These are phyloP conservation scores for Naja naja DNA, from an alignment of 2,113 vertebrate species.

Conservation along the genomic window DNA sequence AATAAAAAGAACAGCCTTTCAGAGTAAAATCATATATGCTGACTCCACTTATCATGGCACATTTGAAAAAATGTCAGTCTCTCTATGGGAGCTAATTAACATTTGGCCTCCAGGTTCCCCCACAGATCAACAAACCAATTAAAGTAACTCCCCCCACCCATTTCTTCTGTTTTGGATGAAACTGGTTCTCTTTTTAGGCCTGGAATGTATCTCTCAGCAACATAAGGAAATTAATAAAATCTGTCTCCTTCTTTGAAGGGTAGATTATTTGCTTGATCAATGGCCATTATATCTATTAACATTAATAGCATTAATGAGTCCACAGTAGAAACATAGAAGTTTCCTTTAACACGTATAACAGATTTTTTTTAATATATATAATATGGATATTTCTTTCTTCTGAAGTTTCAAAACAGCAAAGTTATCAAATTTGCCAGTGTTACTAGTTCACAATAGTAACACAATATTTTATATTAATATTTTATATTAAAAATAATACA, in stretches of 20 bases:
- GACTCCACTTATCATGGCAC: neutral
- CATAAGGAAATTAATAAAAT: constrained; percentile 20
- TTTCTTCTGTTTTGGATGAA: constrained; percentile 13
- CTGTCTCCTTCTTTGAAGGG: neutral
- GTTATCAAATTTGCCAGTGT: neutral
- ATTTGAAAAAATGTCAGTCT: constrained; percentile 19
- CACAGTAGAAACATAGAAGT: neutral
- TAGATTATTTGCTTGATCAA: neutral
- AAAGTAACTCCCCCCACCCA: neutral
- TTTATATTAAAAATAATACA: neutral
- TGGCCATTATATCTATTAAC: neutral
- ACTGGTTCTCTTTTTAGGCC: constrained; percentile 13
- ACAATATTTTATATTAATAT: no score
- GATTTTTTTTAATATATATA: neutral
- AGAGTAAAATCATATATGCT: neutral
- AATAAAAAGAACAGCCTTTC: constrained; percentile 23
- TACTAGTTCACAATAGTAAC: neutral
- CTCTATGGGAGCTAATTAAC: constrained; percentile 11
- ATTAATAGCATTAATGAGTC: neutral
- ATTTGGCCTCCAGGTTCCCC: neutral
- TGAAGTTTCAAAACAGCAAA: neutral
- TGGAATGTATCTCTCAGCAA: neutral
- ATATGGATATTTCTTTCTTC: constrained; percentile 12
- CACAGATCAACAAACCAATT: neutral
- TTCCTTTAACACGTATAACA: neutral